Conservation (phyloP, 1,140 invertebrate genomes). For the Diachasmimorpha longicaudata region DNA sequence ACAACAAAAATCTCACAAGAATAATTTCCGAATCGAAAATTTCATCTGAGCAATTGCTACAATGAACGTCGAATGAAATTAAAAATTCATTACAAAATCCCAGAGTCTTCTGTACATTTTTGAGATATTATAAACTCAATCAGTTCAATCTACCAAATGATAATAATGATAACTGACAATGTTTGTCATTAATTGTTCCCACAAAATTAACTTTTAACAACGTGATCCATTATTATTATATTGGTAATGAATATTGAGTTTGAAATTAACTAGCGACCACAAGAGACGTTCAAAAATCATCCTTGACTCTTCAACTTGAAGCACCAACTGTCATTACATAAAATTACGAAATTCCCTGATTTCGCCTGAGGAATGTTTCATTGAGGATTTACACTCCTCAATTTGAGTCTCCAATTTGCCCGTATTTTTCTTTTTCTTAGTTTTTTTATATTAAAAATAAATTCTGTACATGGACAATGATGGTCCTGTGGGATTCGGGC, state of each 20-base stretch:
- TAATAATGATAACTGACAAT: background rate
- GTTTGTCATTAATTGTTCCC: background rate
- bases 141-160: background rate
- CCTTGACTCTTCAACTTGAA: background rate
- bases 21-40: background rate
- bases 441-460: constrained; percentile 10
- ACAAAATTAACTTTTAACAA: background rate
- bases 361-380: background rate
- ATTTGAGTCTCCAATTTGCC: background rate
- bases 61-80: background rate
- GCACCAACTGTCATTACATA: background rate
- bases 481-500: background rate
- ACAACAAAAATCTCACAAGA: background rate
- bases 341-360: background rate
- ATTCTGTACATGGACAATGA: constrained; percentile 18
- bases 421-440: background rate
- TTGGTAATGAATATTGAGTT: background rate
- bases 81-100: background rate
- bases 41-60: background rate
- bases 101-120: background rate
- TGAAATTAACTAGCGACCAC: background rate
- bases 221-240: background rate
- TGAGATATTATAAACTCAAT: background rate
- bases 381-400: background rate
- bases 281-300: background rate